Conservation (phyloP, 2,888 invertebrate species). For the Sepioteuthis lessoniana region DNA sequence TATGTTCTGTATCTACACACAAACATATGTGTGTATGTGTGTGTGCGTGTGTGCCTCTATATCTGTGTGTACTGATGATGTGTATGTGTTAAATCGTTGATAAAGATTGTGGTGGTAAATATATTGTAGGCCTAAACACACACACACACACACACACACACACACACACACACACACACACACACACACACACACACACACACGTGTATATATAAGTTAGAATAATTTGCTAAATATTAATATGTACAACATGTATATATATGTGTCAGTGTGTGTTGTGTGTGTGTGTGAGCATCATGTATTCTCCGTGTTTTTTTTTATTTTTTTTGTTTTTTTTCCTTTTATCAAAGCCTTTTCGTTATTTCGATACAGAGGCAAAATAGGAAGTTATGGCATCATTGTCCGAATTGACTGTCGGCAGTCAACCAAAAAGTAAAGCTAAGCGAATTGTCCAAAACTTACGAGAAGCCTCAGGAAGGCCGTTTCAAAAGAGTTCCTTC, state of each 20-base stretch:
- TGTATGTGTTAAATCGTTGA: too few relatives aligned
- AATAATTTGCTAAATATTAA: too few relatives aligned
- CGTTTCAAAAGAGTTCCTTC: constrained; percentile 33
- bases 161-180: too few relatives aligned
- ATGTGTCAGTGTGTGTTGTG: neutral
- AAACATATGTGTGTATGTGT: neutral
- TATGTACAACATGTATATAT: too few relatives aligned
- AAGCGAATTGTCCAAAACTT: neutral
- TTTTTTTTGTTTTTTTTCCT: too few relatives aligned
- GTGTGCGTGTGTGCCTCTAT: too few relatives aligned
- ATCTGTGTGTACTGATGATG: too few relatives aligned
- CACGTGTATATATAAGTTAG: too few relatives aligned
- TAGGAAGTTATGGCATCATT: neutral
- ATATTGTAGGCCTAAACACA: too few relatives aligned
- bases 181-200: too few relatives aligned
- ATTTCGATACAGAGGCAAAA: neutral
- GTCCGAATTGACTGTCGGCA: neutral
- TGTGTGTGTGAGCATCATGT: neutral
- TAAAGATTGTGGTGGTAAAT: too few relatives aligned
- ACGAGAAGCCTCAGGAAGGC: neutral
- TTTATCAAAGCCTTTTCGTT: neutral
- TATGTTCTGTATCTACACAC: neutral
- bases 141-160: too few relatives aligned
- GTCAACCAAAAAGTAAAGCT: constrained; percentile 2
- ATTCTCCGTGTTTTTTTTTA: neutral